Base-by-base conservation (phyloP, 2,113 vertebrate species). In the Ariopsis seemanni region DNA sequence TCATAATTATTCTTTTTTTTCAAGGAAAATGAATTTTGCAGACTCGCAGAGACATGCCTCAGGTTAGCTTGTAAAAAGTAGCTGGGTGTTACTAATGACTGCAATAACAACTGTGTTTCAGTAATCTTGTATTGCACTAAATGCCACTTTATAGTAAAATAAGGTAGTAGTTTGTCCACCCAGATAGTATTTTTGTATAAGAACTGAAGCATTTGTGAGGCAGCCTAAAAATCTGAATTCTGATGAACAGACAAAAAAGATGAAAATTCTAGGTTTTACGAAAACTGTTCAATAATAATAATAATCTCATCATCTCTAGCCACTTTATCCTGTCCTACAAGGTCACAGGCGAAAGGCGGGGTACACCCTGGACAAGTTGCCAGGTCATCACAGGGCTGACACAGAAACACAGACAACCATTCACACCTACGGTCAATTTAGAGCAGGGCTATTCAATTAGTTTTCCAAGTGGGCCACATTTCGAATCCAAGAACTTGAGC, bases 11-110 rank as follows among this genome's bases (percentile, higher is more conserved):
- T 58, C 72, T 27, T 79, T 50, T 62, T 58, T 82, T 34, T 42
- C 53, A 50, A 34, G 69, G 67, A 83, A 87, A 89, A 85, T 79
- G 72, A 90, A 86, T 83, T 82, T 78, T 83, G 57, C 79, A 14
- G 15, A 55, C 34, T 55, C 18, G 14, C 57, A n/a, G 22, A 63
- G 77, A 82, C 25, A 17, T 17, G 62, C 78, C 69, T 74, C 58
- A 55, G 85, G 72, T 84, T 50, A 81, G 71, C n/a, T 20, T 30
- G 72, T 80, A 63, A 67, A 86, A 80, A 79, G 34, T 34, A 80
- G 55, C 30, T 67, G 48, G 34, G 34, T 58, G 79, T 57, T 85
- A 81, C 27, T 82, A n/a, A 82, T 67, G 77, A 48, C 62, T 72
- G 53, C 4, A 62, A 78, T 87, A 50, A 86, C 52, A 88, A 82